phyloP scores from a whole-genome alignment of 2,888 invertebrate species.

The Patella depressa region DNA sequence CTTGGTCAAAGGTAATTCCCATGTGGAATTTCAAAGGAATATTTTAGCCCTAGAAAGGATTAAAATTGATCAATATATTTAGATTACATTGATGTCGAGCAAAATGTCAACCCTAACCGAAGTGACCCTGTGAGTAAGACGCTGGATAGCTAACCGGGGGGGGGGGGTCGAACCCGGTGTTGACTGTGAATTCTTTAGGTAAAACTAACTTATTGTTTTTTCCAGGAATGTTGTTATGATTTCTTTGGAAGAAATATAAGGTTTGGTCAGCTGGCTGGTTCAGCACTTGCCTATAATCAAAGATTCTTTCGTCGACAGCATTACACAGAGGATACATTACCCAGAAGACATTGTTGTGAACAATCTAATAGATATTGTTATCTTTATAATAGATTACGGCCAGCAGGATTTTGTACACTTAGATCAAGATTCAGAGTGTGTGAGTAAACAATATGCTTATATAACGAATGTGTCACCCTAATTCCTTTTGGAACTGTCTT shows the following conservation, averaged over 20 bases:
- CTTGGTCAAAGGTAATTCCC: too few relatives aligned
- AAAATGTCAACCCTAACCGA: too few relatives aligned
- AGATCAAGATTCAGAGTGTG: not conserved
- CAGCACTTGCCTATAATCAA: not conserved
- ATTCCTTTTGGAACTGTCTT: not conserved
- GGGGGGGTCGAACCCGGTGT: not conserved
- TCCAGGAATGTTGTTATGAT: not conserved
- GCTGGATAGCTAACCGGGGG: not conserved
- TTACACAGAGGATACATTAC: conserved; percentile 18
- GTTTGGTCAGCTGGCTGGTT: not conserved
- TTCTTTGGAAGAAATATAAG: not conserved
- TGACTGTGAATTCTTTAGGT: not conserved
- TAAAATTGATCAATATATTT: too few relatives aligned
- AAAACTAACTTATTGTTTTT: not conserved
- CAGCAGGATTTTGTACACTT: conserved; percentile 5
- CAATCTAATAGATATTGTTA: conserved; percentile 19
- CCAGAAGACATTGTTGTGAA: conserved; percentile 29
- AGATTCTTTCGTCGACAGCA: not conserved
- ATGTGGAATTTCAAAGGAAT: too few relatives aligned
- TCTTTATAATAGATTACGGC: conserved; percentile 29
- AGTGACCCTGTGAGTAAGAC: not conserved
- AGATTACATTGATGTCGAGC: too few relatives aligned
- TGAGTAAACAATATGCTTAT: not conserved
- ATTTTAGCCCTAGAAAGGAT: too few relatives aligned
- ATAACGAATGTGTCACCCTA: not conserved